Percentiles rank a stretch among this genome's conserved stretches.
These are phyloP conservation scores for Phenacoccus solenopsis DNA, from an alignment of 1,140 invertebrate species.

Conservation along the genomic window DNA sequence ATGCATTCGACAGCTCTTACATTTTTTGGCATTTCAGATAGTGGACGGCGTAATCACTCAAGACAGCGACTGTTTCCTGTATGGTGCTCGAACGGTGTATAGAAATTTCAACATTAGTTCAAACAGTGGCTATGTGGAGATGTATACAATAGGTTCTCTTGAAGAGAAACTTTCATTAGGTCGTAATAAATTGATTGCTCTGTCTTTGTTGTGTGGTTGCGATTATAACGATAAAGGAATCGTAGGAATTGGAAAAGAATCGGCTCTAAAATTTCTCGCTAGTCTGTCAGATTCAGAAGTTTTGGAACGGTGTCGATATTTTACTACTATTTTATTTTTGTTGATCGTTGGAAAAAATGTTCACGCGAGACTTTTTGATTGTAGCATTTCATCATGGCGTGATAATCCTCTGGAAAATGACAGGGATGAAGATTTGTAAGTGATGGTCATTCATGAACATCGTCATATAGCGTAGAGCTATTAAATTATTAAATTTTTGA, in stretches of 20 bases:
- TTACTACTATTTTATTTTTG: too few relatives aligned
- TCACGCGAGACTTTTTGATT: too few relatives aligned
- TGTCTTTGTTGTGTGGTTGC: conserved; percentile 73
- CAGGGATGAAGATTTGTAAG: too few relatives aligned
- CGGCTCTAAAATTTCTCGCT: conserved; percentile 58
- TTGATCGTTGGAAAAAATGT: too few relatives aligned
- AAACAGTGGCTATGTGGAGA: conserved; percentile 52
- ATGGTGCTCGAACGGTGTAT: conserved; percentile 69
- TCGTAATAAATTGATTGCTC: conserved; percentile 66
- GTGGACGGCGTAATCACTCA: conserved; percentile 81
- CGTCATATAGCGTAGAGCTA: too few relatives aligned
- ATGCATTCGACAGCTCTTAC: not conserved
- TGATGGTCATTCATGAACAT: too few relatives aligned
- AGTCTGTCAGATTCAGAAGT: conserved; percentile 44
- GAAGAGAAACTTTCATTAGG: conserved; percentile 46
- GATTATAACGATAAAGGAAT: conserved; percentile 71
- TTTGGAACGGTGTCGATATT: conserved; percentile 48
- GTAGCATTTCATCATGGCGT: too few relatives aligned
- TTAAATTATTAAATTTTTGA: too few relatives aligned
- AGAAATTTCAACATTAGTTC: conserved; percentile 69
- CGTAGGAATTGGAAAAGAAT: conserved; percentile 63
- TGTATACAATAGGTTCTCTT: conserved; percentile 56
- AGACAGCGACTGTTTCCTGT: conserved; percentile 85
- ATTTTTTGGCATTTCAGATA: conserved; percentile 40
- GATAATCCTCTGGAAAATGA: too few relatives aligned